Percentiles rank a stretch among this genome's conserved stretches.
Conservation (phyloP, 2,888 invertebrate genomes). For the Eueremaeus valkanovi region DNA sequence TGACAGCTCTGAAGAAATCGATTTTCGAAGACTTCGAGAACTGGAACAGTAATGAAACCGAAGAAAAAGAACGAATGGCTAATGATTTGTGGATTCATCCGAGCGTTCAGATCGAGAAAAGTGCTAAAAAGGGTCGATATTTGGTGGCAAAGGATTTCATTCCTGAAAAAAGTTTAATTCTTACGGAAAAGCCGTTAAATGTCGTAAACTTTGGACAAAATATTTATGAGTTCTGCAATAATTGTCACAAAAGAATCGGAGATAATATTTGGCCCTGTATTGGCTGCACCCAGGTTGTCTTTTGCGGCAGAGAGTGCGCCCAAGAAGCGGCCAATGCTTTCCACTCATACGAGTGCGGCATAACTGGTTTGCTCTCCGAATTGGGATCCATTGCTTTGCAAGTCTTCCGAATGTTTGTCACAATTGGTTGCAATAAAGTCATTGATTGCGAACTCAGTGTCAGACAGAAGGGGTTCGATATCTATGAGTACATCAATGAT, state of each 20-base stretch:
- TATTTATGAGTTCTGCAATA: neutral
- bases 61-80: neutral
- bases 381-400: neutral
- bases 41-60: neutral
- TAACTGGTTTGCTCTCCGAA: neutral
- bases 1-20: neutral
- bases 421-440: neutral
- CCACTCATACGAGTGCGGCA: constrained; percentile 29
- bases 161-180: neutral
- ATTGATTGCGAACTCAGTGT: neutral
- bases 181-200: constrained; percentile 18
- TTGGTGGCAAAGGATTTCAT: constrained; percentile 29
- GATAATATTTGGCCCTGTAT: constrained; percentile 32
- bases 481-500: constrained; percentile 26
- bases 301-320: constrained; percentile 26
- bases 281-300: constrained; percentile 26
- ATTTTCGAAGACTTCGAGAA: too few relatives aligned
- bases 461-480: neutral
- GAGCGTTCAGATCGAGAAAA: neutral
- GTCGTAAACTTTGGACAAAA: constrained; percentile 8
- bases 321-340: neutral
- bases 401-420: constrained; percentile 25
- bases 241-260: neutral
- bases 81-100: neutral
- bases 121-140: constrained; percentile 12